Evolutionary conservation across 2,797 vertebrate species (phyloP), one percentile per base, ranked within the genome.

Genomic region (Spinus olivaceus): DNA sequence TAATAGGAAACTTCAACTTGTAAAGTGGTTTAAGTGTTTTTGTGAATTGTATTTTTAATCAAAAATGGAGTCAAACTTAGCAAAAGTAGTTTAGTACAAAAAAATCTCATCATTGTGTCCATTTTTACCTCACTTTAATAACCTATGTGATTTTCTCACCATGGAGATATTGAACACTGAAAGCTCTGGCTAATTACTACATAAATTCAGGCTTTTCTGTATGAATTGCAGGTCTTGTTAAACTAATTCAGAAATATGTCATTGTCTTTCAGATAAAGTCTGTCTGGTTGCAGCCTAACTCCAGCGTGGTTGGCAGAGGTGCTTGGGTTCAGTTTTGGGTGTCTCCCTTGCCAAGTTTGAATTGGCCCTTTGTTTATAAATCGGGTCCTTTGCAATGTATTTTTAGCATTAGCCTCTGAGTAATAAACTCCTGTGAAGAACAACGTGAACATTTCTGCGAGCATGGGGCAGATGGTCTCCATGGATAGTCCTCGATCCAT

Each of bases 111-210:
- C 28, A 41, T 8, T 6, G 2, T 30, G 21, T 46, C 65, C 39
- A 20, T 73, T 89, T 95, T 82, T 85, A n/a, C 86, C 47, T 92
- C 0, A 1, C 32, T 85, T 81, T 92, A 86, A 66, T 85, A 81
- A 88, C 49, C 49, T 74, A 3, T 46, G 33, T 86, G 72, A 88
- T 87, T 93, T 90, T 94, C 69, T 92, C 0, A 0, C 76, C 42
- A 46, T 10, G 4, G 61, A 74, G 81, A 37, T 87, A 82, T 6
- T 56, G 78, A 65, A 51, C 37, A 25, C 32, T 50, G 30, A 86
- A 79, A 90, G 51, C 57, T 90, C 83, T 88, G 49, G 30, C 56
- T 95, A 93, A 85, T 95, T 88, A 54, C 71, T 91, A 67, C 67
- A 64, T 86, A 77, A 67, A 88, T 86, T 94, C 64, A 74, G 57